These are phyloP conservation scores for Ethmia dodecea DNA, from an alignment of 2,888 invertebrate species.

Conservation along the genomic window DNA sequence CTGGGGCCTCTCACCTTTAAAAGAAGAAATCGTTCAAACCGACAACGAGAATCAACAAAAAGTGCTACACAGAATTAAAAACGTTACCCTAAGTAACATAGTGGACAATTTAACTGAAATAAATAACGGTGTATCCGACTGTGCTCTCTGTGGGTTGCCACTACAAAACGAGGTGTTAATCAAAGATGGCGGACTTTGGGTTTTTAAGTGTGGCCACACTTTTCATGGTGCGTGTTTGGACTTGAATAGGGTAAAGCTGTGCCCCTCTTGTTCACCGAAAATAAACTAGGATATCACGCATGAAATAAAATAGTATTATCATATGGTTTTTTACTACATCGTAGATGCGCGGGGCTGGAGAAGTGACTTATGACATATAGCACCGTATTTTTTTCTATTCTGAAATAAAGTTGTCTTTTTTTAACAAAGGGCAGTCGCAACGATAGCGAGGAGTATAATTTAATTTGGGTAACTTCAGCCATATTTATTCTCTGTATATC, in stretches of 20 bases:
- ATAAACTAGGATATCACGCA: no score
- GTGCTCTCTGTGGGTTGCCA: conserved; percentile 77
- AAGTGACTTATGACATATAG: no score
- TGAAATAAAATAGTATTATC: no score
- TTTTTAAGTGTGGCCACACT: conserved; percentile 80
- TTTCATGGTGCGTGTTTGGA: conserved; percentile 80
- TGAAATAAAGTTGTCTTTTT: no score
- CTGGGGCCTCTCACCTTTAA: conserved; percentile 71
- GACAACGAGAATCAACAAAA: conserved; percentile 1
- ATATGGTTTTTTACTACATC: no score
- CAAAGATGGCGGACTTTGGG: conserved; percentile 79
- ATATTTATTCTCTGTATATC: no score
- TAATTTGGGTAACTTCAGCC: no score
- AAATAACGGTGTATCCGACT: conserved; percentile 46
- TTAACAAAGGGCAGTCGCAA: no score
- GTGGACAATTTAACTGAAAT: conserved; percentile 36
- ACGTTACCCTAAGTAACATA: conserved; percentile 22
- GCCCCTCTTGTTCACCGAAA: conserved; percentile 52
- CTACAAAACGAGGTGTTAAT: conserved; percentile 77
- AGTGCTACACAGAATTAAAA: background rate
- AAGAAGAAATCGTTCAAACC: conserved; percentile 18
- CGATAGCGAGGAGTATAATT: no score
- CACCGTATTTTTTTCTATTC: no score
- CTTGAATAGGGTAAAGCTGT: conserved; percentile 71
- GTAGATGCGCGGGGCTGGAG: no score